Percentiles rank a stretch among this genome's conserved stretches.
Conservation (phyloP, 2,113 vertebrate species). For the Melanotaenia duboulayi region DNA sequence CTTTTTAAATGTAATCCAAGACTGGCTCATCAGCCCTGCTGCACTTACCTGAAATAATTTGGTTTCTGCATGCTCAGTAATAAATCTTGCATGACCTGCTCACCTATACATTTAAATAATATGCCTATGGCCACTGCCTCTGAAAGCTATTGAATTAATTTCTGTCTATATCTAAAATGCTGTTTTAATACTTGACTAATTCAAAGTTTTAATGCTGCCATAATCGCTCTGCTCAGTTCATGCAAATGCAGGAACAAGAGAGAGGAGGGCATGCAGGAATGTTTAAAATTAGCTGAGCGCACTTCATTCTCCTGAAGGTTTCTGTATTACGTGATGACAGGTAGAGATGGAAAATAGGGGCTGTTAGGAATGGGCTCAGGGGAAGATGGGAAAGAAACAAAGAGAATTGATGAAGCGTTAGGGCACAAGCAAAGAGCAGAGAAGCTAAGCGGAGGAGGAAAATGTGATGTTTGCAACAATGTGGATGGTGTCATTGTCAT, state of each 20-base stretch:
- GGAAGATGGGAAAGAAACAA: neutral
- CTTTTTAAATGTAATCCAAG: neutral
- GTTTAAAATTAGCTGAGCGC: conserved; percentile 41
- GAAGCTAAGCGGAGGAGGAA: neutral
- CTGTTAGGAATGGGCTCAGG: neutral
- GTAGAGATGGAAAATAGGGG: neutral
- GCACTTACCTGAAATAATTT: conserved; percentile 30
- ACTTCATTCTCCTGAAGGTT: conserved; percentile 2
- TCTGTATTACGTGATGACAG: conserved; percentile 4
- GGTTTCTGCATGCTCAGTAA: conserved; percentile 44
- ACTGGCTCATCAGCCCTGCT: conserved; percentile 15
- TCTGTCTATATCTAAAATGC: conserved; percentile 43
- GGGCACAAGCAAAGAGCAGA: neutral
- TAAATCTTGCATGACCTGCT: conserved; percentile 39
- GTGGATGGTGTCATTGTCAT: too few relatives aligned
- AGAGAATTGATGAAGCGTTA: neutral
- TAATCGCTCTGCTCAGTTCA: conserved; percentile 28
- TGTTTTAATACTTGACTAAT: conserved; percentile 42
- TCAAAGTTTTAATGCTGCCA: conserved; percentile 29
- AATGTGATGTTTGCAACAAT: neutral
- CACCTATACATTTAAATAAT: conserved; percentile 42
- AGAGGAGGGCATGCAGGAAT: neutral
- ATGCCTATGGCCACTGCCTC: conserved; percentile 21
- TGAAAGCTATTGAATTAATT: conserved; percentile 35
- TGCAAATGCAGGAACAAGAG: conserved; percentile 18